Evolutionary conservation across 2,113 vertebrate genomes (phyloP), one percentile per base, ranked within the genome.

Genomic region (Pagrus major): DNA sequence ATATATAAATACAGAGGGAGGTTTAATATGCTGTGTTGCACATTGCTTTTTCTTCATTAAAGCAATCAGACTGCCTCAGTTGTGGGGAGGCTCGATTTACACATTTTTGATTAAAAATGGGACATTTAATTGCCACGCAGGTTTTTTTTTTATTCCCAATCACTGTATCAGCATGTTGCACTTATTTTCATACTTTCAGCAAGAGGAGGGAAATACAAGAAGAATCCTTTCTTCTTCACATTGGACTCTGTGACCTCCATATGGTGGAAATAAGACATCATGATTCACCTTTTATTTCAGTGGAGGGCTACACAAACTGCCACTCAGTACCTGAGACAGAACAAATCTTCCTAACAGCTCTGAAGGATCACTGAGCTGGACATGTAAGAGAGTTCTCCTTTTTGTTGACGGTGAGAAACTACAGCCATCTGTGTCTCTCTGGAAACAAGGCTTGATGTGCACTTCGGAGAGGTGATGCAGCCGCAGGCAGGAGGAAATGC

Each of bases 301-400:
- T 4, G 15, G n/a, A 68, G 14, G 31, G n/a, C 33, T 59, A 35
- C 31, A 80, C 23, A 59, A 71, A 65, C 7, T 71, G 64, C 35
- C 73, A 29, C 31, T 58, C 52, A 70, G 64, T 15, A 64, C 44
- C 60, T 12, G 41, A 74, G 54, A 49, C 11, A 49, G 39, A 69
- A 54, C 21, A 67, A 31, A 20, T 47, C 10, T 73, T 33, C 76
- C 16, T 15, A 63, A 60, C 8, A 42, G 20, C 31, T 37, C 9
- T 71, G n/a, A 54, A 60, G 39, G n/a, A 56, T 63, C 67, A 55
- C 20, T 60, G 61, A 83, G 63, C 16, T 44, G 58, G 37, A 85
- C 52, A 42, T 63, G 51, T 59, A n/a, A 47, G 39, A 84, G 35
- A 68, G 60, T 65, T 81, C n/a, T 41, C 20, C 44, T 52, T 73